Base-by-base conservation (phyloP, 2,888 invertebrate genomes). In the Acrobasis repandana region DNA sequence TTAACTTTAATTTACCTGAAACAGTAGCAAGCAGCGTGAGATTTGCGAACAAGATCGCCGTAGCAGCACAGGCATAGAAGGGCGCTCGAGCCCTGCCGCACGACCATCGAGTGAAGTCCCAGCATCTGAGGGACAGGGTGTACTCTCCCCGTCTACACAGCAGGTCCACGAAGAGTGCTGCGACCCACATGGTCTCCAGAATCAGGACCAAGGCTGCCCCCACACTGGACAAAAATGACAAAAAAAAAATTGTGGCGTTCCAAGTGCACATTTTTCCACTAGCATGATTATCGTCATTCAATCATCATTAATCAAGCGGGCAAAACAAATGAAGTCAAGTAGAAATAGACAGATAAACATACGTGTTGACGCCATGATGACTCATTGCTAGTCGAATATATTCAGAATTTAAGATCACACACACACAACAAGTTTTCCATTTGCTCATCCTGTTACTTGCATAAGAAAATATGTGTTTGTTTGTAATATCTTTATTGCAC, bases 141-240 rank as follows among this genome's bases (percentile, higher is more conserved):
- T 92, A 92, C 61, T 92, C 91, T 9, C 92, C 92, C 0, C 90
- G 79, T 0, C 92, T 84, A 59, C 89, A 89, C 9, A 92, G 74
- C 18, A 92, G 75, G 73, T 92, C 92, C 63, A 92, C 86, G 71
- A 92, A 92, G 2, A 92, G 63, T 0, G 91, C 92, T 9, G 79
- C 85, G 47, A 90, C 92, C 92, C 92, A 92, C 92, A 92, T 92
- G 34, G 91, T 92, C 74, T 92, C 92, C 65, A 92, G 66, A 8
- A 90, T 67, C n/a, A 92, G 75, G 5, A 92, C 83, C 50, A 85
- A 65, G 1, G 82, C 88, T 60, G 92, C 86, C 1, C 90, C 90
- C 11, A 83, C 83, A 11, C 92, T 92, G 74, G 15, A 63, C 14
- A 68, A 65, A 28, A 48, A 61, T 56, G 60, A 64, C 64, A 1